Base-by-base conservation (phyloP, 2,888 invertebrate species). In the Lymantria monacha region DNA sequence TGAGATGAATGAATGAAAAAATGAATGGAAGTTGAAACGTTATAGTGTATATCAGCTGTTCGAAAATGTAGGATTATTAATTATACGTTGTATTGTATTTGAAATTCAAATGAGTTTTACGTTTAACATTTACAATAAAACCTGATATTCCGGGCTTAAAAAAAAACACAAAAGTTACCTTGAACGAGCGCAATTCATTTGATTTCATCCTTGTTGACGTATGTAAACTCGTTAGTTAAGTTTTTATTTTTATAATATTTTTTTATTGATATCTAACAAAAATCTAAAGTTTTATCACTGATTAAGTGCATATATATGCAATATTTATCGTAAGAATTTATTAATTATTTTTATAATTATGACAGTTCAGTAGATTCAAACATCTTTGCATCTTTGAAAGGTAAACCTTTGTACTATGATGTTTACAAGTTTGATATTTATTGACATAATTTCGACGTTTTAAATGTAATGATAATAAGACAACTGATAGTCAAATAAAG, bases 51-150 rank as follows among this genome's bases (percentile, higher is more conserved):
- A 1, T 49, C 62, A 62, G 55, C 57, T 62, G 66, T 48, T 54
- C 36, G 38, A 46, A 42, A 8, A 48, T 48, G 54, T 30, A 46
- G 44, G 42, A 59, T n/a, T 43, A 46, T 40, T 50, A 45, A 59
- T 54, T 54, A 33, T 54, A 50, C 41, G 42, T 51, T 51, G 46
- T 60, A 36, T 57, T 43, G 14, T 50, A 64, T 67, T 67, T 63
- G 51, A 57, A 63, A 51, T 64, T 67, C 63, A 66, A 66, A 67
- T 66, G 54, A 64, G 56, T 31, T 45, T 31, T 44, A 48, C 44
- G 51, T 43, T 12, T 47, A 57, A 52, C 48, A 49, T 55, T 58
- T 45, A 52, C 38, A 22, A 43, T 36, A 55, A 59, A 67, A 67
- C 66, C 58, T 50, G 62, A 64, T 63, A 55, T 67, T 59, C 48